Conservation (phyloP, 2,113 vertebrate species). For the Erinaceus europaeus region DNA sequence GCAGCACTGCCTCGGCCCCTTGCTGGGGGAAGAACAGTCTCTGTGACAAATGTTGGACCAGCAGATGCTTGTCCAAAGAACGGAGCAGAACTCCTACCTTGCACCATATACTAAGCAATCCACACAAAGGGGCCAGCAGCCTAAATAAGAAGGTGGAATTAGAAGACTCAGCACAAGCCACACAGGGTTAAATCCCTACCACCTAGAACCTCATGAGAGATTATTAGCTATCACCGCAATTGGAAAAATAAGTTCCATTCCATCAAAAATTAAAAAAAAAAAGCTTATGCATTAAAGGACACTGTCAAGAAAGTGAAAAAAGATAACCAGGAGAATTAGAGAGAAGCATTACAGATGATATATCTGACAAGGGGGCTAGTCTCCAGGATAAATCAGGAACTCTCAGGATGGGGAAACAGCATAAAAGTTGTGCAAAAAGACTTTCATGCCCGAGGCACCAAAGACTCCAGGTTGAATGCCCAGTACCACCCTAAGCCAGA, state of each 20-base stretch:
- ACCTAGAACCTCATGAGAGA: not conserved
- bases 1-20: not conserved
- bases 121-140: not conserved
- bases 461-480: no score
- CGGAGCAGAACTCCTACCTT: not conserved
- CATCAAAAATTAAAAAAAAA: conserved; percentile 2
- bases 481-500: no score
- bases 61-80: not conserved
- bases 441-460: no score
- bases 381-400: not conserved
- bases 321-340: not conserved
- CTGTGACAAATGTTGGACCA: not conserved
- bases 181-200: not conserved
- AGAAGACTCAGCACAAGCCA: not conserved
- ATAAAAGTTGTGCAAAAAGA: no score
- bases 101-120: not conserved
- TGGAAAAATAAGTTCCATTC: not conserved
- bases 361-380: not conserved
- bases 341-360: not conserved
- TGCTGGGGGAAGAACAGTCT: not conserved
- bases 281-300: not conserved
- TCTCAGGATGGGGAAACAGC: no score
- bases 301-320: not conserved
- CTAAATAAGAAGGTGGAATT: no score
- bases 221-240: not conserved